Conservation (phyloP, 2,113 vertebrate genomes). For the Colossoma macropomum region DNA sequence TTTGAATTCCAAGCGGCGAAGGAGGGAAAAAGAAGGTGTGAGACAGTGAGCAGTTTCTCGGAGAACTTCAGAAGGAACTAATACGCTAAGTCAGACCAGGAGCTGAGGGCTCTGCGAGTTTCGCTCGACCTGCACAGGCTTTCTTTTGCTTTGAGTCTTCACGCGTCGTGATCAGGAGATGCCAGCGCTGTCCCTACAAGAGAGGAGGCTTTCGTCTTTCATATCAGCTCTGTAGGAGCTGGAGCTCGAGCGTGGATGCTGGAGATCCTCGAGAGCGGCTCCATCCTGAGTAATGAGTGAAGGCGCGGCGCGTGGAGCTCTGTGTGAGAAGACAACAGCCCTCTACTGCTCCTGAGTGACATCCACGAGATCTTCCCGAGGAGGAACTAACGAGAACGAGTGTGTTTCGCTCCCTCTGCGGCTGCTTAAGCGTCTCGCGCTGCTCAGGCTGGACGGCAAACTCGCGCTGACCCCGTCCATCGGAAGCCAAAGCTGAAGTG, state of each 20-base stretch:
- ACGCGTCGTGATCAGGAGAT: conserved; percentile 30
- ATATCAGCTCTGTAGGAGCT: background rate
- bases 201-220: conserved; percentile 20
- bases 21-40: too few species aligned
- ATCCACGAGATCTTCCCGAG: background rate
- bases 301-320: conserved; percentile 29
- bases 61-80: background rate
- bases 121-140: background rate
- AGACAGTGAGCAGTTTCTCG: background rate
- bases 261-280: conserved; percentile 2
- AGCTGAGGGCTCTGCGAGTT: too few species aligned
- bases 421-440: conserved; percentile 17
- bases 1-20: too few species aligned
- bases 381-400: background rate
- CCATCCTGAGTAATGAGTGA: conserved; percentile 47
- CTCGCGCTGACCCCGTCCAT: too few species aligned
- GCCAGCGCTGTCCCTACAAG: background rate
- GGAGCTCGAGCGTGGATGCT: conserved; percentile 14
- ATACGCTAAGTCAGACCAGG: too few species aligned
- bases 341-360: background rate
- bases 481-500: conserved; percentile 5
- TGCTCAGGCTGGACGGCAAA: conserved; percentile 2
- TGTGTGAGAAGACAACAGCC: background rate
- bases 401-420: too few species aligned
- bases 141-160: background rate